Percentiles rank a stretch among this genome's conserved stretches.
phyloP scores from a whole-genome alignment of 92 coral and sea anemone species.

The Zoanthus gigantus region DNA sequence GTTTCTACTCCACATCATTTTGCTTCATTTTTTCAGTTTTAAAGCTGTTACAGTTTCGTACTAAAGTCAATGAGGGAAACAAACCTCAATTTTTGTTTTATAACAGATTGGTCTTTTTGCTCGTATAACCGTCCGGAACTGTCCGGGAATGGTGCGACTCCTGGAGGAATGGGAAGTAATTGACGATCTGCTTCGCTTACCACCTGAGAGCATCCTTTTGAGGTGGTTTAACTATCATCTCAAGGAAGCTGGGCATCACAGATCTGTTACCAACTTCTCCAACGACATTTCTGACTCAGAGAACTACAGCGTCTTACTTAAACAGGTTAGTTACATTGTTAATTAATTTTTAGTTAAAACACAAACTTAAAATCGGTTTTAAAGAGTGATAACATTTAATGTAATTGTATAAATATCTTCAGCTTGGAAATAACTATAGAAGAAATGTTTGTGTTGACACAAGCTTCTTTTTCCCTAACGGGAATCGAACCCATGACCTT shows the following conservation, averaged over 20 bases:
- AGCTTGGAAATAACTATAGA: no score
- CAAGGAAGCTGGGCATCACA: constrained; percentile 81
- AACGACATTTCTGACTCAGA: constrained; percentile 87
- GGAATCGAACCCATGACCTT: no score
- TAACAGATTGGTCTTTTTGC: constrained; percentile 90
- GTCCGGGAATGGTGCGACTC: constrained; percentile 90
- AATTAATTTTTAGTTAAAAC: neutral
- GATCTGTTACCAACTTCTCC: constrained; percentile 82
- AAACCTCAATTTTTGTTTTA: neutral
- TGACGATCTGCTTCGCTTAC: constrained; percentile 77
- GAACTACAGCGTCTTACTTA: constrained; percentile 88
- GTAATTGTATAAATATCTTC: no score
- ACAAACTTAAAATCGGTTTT: no score
- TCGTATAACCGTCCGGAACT: constrained; percentile 76
- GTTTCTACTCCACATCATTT: no score
- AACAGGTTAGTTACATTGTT: constrained; percentile 62
- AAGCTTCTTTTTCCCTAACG: no score
- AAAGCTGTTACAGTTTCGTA: neutral
- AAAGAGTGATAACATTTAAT: no score
- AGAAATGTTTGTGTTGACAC: no score
- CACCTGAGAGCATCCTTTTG: constrained; percentile 88
- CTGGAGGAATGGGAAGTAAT: constrained; percentile 83
- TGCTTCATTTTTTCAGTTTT: neutral
- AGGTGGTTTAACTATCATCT: constrained; percentile 97
- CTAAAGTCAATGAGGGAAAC: neutral